Percentiles rank a stretch among this genome's conserved stretches.
These are phyloP conservation scores for Phyto melanocephala DNA, from an alignment of 2,888 invertebrate species.

Conservation along the genomic window DNA sequence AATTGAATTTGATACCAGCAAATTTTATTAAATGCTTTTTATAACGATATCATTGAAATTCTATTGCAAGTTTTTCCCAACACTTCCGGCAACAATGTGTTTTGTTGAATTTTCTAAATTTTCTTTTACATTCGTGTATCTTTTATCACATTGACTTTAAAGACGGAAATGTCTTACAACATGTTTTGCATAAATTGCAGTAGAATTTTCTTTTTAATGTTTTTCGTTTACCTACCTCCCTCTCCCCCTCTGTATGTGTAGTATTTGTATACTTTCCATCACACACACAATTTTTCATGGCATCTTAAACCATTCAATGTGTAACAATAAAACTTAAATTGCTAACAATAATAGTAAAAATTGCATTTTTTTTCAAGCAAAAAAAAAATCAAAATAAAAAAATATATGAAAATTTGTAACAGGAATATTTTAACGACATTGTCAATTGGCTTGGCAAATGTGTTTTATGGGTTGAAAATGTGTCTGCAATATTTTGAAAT, in stretches of 20 bases:
- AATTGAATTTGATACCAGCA: neutral
- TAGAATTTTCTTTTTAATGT: slow-evolving; percentile 32
- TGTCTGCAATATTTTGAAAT: slow-evolving; percentile 17
- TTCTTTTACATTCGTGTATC: neutral
- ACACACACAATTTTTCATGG: slow-evolving; percentile 10
- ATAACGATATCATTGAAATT: neutral
- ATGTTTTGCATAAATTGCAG: slow-evolving; percentile 61
- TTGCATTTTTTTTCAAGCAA: slow-evolving; percentile 8
- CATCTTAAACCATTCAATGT: slow-evolving; percentile 48
- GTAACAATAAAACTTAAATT: slow-evolving; percentile 62
- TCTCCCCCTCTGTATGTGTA: neutral
- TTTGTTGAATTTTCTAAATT: neutral
- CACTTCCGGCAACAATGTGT: slow-evolving; percentile 19
- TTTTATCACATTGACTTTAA: slow-evolving; percentile 20
- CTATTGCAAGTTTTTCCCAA: neutral
- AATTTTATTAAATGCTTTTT: neutral
- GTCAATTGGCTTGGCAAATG: slow-evolving; percentile 59
- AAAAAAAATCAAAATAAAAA: neutral
- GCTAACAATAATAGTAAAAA: slow-evolving; percentile 54
- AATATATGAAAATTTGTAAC: slow-evolving; percentile 24
- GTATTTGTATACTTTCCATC: too few relatives aligned
- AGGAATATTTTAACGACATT: slow-evolving; percentile 57
- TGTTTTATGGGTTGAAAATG: slow-evolving; percentile 20
- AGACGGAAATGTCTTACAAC: slow-evolving; percentile 58
- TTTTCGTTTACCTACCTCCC: neutral